Evolutionary conservation across 2,888 invertebrate genomes (phyloP).

Genomic region (Andrena fulva): DNA sequence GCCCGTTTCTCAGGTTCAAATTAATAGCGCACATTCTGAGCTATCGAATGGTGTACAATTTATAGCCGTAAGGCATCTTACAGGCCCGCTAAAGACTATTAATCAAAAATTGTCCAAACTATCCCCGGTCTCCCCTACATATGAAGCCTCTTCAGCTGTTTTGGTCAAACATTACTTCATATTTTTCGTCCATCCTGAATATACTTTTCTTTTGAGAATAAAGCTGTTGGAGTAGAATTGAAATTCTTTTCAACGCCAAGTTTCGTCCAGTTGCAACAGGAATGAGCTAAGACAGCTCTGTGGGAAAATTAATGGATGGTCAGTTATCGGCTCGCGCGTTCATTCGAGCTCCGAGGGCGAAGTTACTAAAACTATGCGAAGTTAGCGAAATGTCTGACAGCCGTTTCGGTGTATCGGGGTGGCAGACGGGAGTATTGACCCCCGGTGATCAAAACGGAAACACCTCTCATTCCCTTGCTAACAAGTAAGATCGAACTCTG

Average conservation of each 20-base stretch:
- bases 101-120: too few species aligned
- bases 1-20: too few species aligned
- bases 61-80: too few species aligned
- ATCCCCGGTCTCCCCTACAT: too few species aligned
- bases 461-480: conserved; percentile 44
- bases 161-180: background rate
- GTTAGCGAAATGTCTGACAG: conserved; percentile 31
- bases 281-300: background rate
- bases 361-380: conserved; percentile 35
- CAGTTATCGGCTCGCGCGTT: background rate
- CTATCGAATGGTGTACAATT: too few species aligned
- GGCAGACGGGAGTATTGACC: conserved; percentile 47
- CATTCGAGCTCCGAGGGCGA: background rate
- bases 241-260: too few species aligned
- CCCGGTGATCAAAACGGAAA: conserved; percentile 55
- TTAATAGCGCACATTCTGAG: too few species aligned
- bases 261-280: background rate
- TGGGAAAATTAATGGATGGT: conserved; percentile 1
- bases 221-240: background rate
- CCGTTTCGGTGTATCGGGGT: conserved; percentile 25
- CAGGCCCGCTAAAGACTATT: too few species aligned
- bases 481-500: conserved; percentile 57
- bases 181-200: background rate
- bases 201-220: too few species aligned
- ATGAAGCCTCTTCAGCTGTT: too few species aligned